Evolutionary conservation across 1,140 invertebrate genomes (phyloP), one percentile per base, ranked within the genome.

Genomic region (Potamilus streckersoni): DNA sequence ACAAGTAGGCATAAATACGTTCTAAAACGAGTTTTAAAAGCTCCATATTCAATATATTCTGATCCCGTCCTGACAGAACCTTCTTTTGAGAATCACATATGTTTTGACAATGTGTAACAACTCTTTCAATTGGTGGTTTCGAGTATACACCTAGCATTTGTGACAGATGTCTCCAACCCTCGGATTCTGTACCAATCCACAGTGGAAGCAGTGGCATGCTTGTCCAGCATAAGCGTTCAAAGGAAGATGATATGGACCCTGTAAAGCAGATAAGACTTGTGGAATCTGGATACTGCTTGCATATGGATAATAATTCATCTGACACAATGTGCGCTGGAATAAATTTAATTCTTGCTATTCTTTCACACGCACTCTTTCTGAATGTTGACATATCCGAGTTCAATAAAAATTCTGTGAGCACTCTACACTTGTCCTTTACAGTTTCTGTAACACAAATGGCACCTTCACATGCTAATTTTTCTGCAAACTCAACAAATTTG

Each of bases 401-500:
- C 20, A 27, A 20, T 20, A 73, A 73, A 13, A 19, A 13, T 15
- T 17, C 12, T 2, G 60, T 15, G 2, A 73, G n/a, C 3, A 38
- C 55, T 49, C 13, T n/a, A 14, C 63, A 73, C 58, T 73, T 66
- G 2, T 59, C 56, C 20, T 38, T 58, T 16, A 11, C 38, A 4
- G 15, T 4, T 23, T 66, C 8, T 66, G 31, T 66, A 49, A 49
- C 38, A 49, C 38, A 49, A 8, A 49, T 6, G 16, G 5, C 16
- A 55, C 60, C n/a, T 49, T 63, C 27, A 11, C 2, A 27, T 61
- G 64, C 74, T 16, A 76, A 17, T 60, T 66, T 17, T 20, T 55
- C 11, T 20, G 74, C 74, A 71, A 71, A 76, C 12, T 65, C 31
- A 31, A 76, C 62, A 17, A 76, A n/a, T 59, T 58, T 57, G n/a